Conservation (phyloP, 2,113 vertebrate genomes). For the Bujurquina vittata region DNA sequence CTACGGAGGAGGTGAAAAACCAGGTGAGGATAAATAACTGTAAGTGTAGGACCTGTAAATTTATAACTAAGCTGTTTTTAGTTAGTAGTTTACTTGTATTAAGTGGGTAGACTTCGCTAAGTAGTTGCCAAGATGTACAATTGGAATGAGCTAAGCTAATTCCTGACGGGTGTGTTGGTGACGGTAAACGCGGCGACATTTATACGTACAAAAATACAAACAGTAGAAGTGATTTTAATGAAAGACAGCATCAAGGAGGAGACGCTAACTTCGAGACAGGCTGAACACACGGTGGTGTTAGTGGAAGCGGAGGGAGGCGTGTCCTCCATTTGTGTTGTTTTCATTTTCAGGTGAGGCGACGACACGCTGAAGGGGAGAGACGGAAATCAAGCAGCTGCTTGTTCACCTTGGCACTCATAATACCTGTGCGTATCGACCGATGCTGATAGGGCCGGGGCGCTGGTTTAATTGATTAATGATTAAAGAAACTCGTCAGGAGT, state of each 20-base stretch:
- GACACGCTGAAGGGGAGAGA: not conserved
- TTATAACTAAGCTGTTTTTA: not conserved
- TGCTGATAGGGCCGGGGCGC: not conserved
- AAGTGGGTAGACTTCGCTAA: slow-evolving; percentile 2
- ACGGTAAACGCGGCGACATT: not conserved
- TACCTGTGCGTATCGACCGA: not conserved
- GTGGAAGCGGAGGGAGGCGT: slow-evolving; percentile 47
- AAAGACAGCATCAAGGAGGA: not conserved
- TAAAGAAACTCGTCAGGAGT: not conserved
- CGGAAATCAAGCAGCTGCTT: not conserved
- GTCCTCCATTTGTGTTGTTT: slow-evolving; percentile 14
- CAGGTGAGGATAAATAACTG: slow-evolving; percentile 49
- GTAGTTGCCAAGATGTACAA: not conserved
- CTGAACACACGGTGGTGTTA: not conserved
- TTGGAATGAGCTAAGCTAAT: slow-evolving; percentile 31
- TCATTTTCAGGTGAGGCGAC: not conserved
- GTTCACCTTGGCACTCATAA: not conserved
- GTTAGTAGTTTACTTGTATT: not conserved
- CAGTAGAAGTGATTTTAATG: not conserved
- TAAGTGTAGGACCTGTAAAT: not conserved
- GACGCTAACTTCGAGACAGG: not conserved
- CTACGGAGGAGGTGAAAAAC: slow-evolving; percentile 19
- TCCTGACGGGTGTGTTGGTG: not conserved
- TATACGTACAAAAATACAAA: not conserved
- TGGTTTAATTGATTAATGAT: not conserved